These are phyloP conservation scores for Automeris io DNA, from an alignment of 2,888 invertebrate species.

Conservation along the genomic window DNA sequence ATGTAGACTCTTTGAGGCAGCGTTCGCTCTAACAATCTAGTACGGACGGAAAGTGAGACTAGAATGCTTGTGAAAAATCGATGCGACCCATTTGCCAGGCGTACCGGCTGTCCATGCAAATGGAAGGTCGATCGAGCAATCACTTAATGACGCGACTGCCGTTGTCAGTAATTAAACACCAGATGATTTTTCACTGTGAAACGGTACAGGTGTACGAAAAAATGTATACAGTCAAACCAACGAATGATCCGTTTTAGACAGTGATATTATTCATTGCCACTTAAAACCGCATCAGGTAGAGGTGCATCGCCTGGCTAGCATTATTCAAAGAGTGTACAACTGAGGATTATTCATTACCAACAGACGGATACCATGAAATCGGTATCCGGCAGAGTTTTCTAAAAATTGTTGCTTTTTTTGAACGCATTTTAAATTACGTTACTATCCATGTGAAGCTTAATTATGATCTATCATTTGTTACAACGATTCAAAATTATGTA, in stretches of 20 bases:
- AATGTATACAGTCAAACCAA: not conserved
- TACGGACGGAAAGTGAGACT: conserved; percentile 57
- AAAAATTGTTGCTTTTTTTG: too few relatives aligned
- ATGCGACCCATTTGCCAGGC: conserved; percentile 52
- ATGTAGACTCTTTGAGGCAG: conserved; percentile 26
- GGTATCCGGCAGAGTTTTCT: too few relatives aligned
- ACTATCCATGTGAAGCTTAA: too few relatives aligned
- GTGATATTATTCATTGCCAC: not conserved
- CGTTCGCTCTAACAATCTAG: conserved; percentile 46
- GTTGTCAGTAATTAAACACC: not conserved
- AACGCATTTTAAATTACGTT: too few relatives aligned
- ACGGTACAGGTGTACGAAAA: not conserved
- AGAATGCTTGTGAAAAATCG: conserved; percentile 58
- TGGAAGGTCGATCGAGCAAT: conserved; percentile 52
- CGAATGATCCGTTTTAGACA: not conserved
- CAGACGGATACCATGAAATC: not conserved
- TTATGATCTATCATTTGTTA: too few relatives aligned
- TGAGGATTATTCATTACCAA: not conserved
- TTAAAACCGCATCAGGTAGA: not conserved
- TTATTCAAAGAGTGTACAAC: not conserved
- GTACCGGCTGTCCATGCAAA: conserved; percentile 43
- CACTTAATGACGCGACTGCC: conserved; percentile 37
- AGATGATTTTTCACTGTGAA: not conserved
- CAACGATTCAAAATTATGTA: too few relatives aligned
- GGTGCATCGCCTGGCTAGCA: not conserved